Evolutionary conservation across 2,113 vertebrate species (phyloP).

Genomic region (Sander vitreus): DNA sequence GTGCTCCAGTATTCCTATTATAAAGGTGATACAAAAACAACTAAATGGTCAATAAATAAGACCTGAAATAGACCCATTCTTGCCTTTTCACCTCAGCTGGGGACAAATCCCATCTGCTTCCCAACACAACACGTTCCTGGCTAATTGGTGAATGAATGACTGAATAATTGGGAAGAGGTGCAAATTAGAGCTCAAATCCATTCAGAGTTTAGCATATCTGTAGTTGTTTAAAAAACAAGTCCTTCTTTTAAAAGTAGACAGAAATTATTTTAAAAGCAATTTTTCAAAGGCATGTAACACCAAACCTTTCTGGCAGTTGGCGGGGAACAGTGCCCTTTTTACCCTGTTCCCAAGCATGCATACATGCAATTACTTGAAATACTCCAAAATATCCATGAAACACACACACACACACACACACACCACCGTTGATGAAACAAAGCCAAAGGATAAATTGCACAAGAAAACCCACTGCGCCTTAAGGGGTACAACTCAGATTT

Average conservation of each 20-base stretch:
- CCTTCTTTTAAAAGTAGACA: conserved; percentile 25
- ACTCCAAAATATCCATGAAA: conserved; percentile 55
- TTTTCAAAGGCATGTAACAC: conserved; percentile 31
- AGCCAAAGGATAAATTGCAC: conserved; percentile 47
- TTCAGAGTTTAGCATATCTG: neutral
- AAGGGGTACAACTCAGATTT: conserved; percentile 48
- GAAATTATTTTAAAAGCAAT: conserved; percentile 34
- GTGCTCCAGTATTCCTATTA: neutral
- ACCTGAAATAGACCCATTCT: neutral
- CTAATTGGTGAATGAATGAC: neutral
- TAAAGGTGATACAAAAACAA: neutral
- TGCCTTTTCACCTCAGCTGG: neutral
- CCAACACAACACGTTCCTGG: neutral
- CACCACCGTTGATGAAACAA: conserved; percentile 33
- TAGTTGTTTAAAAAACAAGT: conserved; percentile 1
- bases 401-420: conserved; percentile 15
- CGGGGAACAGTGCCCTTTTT: conserved; percentile 43
- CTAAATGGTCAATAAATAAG: neutral
- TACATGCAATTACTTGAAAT: conserved; percentile 67
- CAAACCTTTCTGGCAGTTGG: conserved; percentile 41
- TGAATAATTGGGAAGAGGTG: neutral
- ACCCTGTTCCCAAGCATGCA: conserved; percentile 26
- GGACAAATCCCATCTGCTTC: neutral
- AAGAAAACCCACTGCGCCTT: neutral
- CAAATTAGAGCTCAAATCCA: neutral